Evolutionary conservation across 2,113 vertebrate genomes (phyloP).

Genomic region (Machaerirhynchus nigripectus): DNA sequence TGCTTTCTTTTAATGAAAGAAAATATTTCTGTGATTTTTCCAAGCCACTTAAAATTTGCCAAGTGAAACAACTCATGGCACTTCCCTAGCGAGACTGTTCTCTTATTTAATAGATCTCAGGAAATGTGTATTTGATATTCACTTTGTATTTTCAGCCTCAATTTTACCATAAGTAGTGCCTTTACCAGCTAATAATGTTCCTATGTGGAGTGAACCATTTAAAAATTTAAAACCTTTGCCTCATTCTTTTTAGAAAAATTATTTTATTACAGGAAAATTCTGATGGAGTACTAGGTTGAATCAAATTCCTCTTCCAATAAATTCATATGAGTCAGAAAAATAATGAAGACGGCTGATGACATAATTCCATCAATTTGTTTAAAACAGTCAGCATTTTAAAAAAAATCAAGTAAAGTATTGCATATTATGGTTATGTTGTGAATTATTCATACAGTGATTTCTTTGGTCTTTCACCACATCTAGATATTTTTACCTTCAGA

Average conservation of each 20-base stretch:
- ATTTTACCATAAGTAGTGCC: background rate
- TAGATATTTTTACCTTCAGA: background rate
- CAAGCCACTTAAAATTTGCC: background rate
- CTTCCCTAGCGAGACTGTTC: background rate
- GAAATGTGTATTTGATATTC: background rate
- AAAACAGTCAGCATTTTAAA: background rate
- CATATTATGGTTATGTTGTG: background rate
- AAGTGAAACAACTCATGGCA: background rate
- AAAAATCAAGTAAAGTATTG: background rate
- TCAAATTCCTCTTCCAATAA: background rate
- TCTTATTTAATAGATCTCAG: background rate
- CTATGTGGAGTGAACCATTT: background rate
- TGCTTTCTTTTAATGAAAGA: background rate
- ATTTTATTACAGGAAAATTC: background rate
- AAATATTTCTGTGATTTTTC: background rate
- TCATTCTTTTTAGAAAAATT: background rate
- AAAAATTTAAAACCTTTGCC: background rate
- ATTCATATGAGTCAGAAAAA: background rate
- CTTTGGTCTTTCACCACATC: background rate
- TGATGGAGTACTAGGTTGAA: background rate
- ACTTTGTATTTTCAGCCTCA: background rate
- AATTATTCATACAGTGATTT: background rate
- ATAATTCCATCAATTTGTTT: background rate
- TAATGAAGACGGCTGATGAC: background rate
- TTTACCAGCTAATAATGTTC: background rate